Evolutionary conservation across 2,888 invertebrate species (phyloP).

Genomic region (Yponomeuta sedellus): DNA sequence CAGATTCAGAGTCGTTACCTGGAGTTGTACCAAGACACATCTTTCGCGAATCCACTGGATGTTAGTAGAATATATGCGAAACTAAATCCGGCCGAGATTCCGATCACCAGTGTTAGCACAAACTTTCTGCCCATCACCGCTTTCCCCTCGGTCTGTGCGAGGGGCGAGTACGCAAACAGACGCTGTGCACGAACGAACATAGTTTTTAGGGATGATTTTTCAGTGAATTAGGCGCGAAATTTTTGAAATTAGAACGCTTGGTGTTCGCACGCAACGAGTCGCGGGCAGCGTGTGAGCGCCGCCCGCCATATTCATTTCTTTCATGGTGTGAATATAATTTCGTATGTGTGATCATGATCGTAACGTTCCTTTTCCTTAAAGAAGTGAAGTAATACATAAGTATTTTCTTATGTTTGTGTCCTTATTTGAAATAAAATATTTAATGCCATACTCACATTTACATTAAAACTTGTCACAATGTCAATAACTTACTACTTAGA

Average conservation of each 20-base stretch:
- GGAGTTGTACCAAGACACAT: slow-evolving; percentile 60
- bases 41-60: slow-evolving; percentile 70
- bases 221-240: background rate
- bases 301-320: background rate
- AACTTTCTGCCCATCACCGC: slow-evolving; percentile 81
- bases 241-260: background rate
- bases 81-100: slow-evolving; percentile 85
- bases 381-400: background rate
- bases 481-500: no score
- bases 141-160: slow-evolving; percentile 65
- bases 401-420: background rate
- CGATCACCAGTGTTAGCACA: slow-evolving; percentile 82
- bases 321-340: background rate
- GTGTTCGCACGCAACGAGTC: background rate
- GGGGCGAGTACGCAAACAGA: slow-evolving; percentile 17
- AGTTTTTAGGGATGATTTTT: slow-evolving; percentile 14
- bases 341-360: background rate
- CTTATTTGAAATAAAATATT: no score
- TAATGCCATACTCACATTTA: no score
- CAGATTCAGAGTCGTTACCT: slow-evolving; percentile 58
- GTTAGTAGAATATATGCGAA: slow-evolving; percentile 84
- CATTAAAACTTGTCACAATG: no score
- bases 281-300: background rate
- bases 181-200: slow-evolving; percentile 15
- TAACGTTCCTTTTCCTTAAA: background rate